Conservation (phyloP, 2,888 invertebrate species). For the Drosophila atripex region DNA sequence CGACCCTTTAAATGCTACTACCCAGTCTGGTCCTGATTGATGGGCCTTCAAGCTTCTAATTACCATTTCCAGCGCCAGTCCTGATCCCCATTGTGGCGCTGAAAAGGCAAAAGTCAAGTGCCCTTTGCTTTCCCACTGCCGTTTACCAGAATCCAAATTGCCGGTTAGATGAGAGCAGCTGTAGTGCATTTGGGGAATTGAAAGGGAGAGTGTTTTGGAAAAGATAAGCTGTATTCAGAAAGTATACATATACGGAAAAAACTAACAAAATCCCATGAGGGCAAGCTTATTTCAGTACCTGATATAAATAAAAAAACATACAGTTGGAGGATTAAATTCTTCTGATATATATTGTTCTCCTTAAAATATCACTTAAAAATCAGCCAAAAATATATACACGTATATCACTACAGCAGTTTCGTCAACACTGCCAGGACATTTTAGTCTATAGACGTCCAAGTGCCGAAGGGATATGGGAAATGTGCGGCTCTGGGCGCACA, state of each 20-base stretch:
- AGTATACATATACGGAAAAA: neutral
- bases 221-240: constrained; percentile 22
- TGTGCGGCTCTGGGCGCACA: constrained; percentile 2
- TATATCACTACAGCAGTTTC: neutral
- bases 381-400: neutral
- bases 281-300: neutral
- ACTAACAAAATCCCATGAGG: neutral
- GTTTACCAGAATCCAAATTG: constrained; percentile 12
- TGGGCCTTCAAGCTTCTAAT: constrained; percentile 40
- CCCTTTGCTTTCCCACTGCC: constrained; percentile 20
- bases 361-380: neutral
- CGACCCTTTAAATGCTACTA: constrained; percentile 57
- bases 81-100: neutral
- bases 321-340: no score
- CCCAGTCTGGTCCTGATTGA: constrained; percentile 57
- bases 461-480: neutral
- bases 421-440: neutral
- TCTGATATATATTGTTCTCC: neutral
- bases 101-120: constrained; percentile 35
- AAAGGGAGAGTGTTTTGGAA: constrained; percentile 3
- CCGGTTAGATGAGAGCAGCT: constrained; percentile 11
- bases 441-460: neutral
- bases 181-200: constrained; percentile 17
- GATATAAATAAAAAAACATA: neutral
- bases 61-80: constrained; percentile 6